Evolutionary conservation across 1,140 invertebrate genomes (phyloP).

Genomic region (fruit fly (Drosophila melanogaster)): DNA sequence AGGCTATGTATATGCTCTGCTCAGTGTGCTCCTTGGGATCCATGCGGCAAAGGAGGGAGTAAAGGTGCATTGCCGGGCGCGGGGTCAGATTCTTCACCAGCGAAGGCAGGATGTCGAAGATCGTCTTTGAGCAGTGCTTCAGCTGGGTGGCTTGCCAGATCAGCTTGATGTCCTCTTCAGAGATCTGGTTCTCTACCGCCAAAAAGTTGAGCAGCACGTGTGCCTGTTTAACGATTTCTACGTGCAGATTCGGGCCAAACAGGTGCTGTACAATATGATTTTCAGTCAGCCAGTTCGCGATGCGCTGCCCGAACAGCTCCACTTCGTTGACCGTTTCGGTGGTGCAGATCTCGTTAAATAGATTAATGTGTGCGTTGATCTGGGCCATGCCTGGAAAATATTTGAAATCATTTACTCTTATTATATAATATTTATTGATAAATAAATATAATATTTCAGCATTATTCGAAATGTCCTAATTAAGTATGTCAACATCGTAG

Average conservation of each 20-base stretch:
- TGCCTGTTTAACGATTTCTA: slow-evolving; percentile 97
- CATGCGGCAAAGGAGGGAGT: slow-evolving; percentile 92
- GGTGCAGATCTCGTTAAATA: slow-evolving; percentile 95
- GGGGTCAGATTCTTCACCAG: slow-evolving; percentile 95
- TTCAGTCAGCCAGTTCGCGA: slow-evolving; percentile 94
- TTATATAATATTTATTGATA: background rate
- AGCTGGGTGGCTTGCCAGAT: slow-evolving; percentile 97
- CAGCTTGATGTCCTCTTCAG: slow-evolving; percentile 95
- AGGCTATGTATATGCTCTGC: slow-evolving; percentile 95
- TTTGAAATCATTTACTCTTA: background rate
- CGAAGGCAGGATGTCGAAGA: slow-evolving; percentile 95
- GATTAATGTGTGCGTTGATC: slow-evolving; percentile 96
- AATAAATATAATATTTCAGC: background rate
- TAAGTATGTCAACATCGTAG: background rate
- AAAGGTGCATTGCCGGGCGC: slow-evolving; percentile 94
- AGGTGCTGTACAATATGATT: slow-evolving; percentile 97
- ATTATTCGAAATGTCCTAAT: background rate
- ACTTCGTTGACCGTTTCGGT: slow-evolving; percentile 93
- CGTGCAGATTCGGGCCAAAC: slow-evolving; percentile 97
- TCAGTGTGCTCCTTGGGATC: slow-evolving; percentile 96
- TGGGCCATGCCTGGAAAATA: slow-evolving; percentile 90
- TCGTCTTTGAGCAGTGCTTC: slow-evolving; percentile 96
- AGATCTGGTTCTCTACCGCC: slow-evolving; percentile 95
- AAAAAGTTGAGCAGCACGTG: slow-evolving; percentile 96
- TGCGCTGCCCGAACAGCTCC: slow-evolving; percentile 92